Conservation (phyloP, 2,113 vertebrate genomes). For the Barnardius zonarius region DNA sequence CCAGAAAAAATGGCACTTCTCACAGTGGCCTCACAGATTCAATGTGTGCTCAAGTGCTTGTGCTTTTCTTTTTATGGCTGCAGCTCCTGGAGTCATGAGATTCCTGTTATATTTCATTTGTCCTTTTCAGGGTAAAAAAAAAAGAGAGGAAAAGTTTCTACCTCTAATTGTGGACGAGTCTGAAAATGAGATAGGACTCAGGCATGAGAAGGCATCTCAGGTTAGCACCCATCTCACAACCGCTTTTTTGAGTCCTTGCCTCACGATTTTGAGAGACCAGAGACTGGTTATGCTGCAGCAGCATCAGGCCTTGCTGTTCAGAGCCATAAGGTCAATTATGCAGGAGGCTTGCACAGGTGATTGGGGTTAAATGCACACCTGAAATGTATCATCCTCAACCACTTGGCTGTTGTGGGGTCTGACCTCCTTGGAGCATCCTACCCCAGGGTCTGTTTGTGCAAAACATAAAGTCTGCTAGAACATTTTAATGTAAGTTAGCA, state of each 20-base stretch:
- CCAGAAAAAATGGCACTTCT: background rate
- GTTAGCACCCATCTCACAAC: background rate
- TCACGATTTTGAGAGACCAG: background rate
- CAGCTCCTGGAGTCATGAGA: background rate
- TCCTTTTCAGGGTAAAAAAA: background rate
- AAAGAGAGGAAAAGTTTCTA: background rate
- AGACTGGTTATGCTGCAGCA: background rate
- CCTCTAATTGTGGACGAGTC: background rate
- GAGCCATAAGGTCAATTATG: background rate
- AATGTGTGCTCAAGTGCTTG: background rate
- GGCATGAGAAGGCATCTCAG: rapidly evolving
- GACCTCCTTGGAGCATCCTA: background rate
- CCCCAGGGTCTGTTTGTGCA: background rate
- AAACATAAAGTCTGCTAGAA: background rate
- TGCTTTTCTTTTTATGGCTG: background rate
- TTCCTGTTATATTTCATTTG: background rate
- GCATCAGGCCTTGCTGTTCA: background rate
- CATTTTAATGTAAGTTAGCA: background rate
- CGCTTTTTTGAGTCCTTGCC: background rate
- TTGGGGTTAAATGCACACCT: background rate
- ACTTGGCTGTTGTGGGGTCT: rapidly evolving
- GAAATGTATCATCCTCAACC: background rate
- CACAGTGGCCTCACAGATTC: background rate
- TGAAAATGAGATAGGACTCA: background rate
- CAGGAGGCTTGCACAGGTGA: background rate